Base-by-base conservation (phyloP, 1,140 invertebrate species). In the Glomeris maerens region DNA sequence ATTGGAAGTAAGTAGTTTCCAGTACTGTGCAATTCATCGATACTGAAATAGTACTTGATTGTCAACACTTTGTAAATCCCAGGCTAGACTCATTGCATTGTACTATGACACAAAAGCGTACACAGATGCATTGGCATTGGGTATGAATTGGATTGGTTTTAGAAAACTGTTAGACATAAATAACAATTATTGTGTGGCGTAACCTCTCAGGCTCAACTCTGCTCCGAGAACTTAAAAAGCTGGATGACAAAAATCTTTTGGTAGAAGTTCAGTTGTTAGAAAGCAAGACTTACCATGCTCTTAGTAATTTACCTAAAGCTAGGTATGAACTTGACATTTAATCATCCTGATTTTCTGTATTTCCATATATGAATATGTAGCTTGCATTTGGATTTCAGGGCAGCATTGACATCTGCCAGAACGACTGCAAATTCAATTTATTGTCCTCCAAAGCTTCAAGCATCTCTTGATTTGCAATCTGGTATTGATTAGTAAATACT, bases 391-490 rank as follows among this genome's bases (percentile, higher is more conserved):
- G 21, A 52, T 48, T 57, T 50, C 47, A 70, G 93, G 59, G 95
- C 95, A 45, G 92, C 95, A 2, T 72, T 99, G 20, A 98, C 95
- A 4, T 96, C 93, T 55, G 95, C 94, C 2, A 77, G 96, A 59
- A 99, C 96, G 4, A 98, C 95, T 51, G 96, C 96, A 14, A 99
- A 99, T 73, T 88, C 91, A 7, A 98, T 99, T 58, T 99, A 99
- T 68, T 96, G 93, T 70, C 92, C 94, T 53, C 96, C 95, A 0
- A 94, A 93, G 73, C 82, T 98, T 71, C 94, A 98, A 70, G 91
- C 91, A 14, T 82, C 91, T 17, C 72, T 99, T 14, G 96, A 99
- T 73, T 72, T 98, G 40, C 94, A 98, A 66, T 98, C 95, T 27
- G 95, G 77, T 69, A 60, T 52, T 28, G 45, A 20, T 42, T 38